Percentiles rank a stretch among this genome's conserved stretches.
Conservation (phyloP, 2,888 invertebrate species). For the Pterobdella sp. region DNA sequence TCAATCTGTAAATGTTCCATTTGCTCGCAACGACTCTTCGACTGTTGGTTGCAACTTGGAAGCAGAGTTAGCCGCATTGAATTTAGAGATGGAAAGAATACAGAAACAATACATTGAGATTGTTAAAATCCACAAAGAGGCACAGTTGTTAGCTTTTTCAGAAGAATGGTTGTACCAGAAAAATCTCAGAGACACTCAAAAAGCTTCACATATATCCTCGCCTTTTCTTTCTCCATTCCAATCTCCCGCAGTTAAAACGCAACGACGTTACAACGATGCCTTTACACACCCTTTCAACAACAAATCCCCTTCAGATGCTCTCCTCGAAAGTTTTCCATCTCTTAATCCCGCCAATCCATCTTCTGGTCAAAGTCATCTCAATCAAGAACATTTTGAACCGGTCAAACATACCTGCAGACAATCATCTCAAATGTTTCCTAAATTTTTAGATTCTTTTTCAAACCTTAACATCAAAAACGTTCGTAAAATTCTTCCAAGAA, state of each 20-base stretch:
- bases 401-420: not conserved
- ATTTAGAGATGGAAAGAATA: constrained; percentile 59
- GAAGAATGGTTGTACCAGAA: constrained; percentile 9
- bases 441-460: constrained; percentile 27
- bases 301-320: too few relatives aligned
- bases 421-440: not conserved
- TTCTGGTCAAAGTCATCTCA: not conserved
- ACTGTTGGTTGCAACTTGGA: constrained; percentile 51
- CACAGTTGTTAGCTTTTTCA: constrained; percentile 20
- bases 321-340: not conserved
- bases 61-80: constrained; percentile 56
- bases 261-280: not conserved
- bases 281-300: not conserved
- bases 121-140: constrained; percentile 48
- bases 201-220: not conserved
- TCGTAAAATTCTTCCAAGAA: constrained; percentile 46
- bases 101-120: constrained; percentile 56
- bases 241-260: not conserved
- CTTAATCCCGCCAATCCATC: not conserved
- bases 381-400: not conserved
- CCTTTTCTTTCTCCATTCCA: not conserved
- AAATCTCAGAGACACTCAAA: not conserved
- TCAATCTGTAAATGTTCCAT: not conserved
- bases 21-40: not conserved
- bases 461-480: not conserved